Percentiles rank a stretch among this genome's conserved stretches.
Evolutionary conservation across 2,797 vertebrate genomes (phyloP).

Genomic region (Bucorvus abyssinicus): DNA sequence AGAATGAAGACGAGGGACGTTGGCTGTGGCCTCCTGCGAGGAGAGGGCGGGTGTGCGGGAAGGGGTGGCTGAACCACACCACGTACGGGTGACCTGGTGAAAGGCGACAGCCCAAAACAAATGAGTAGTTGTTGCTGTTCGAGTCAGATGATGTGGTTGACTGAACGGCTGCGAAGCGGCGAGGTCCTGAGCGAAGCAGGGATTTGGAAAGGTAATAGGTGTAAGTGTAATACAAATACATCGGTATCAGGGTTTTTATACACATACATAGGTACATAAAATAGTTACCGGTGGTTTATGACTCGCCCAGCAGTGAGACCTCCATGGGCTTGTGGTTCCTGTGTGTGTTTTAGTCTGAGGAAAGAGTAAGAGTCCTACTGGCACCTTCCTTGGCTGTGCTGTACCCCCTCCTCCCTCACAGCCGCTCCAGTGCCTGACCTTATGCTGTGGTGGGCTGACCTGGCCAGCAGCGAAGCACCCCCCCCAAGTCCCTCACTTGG

Average conservation of each 20-base stretch:
- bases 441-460: neutral
- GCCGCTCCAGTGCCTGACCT: rapidly evolving
- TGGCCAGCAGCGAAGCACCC: neutral
- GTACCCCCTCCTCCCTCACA: neutral
- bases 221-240: neutral
- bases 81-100: neutral
- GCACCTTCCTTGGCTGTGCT: neutral
- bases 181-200: neutral
- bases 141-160: neutral
- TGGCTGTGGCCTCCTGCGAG: neutral
- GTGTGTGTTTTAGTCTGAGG: neutral
- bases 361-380: neutral
- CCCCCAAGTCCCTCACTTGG: rapidly evolving
- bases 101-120: neutral
- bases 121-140: neutral
- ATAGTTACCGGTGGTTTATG: neutral
- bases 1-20: rapidly evolving
- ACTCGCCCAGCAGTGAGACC: neutral
- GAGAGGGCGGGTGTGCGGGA: neutral
- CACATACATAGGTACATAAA: neutral
- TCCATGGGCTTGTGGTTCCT: rapidly evolving
- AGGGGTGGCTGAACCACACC: neutral
- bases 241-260: neutral
- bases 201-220: neutral
- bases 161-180: neutral